Evolutionary conservation across 2,888 invertebrate species (phyloP), one percentile per base, ranked within the genome.

Genomic region (Tyria jacobaeae): DNA sequence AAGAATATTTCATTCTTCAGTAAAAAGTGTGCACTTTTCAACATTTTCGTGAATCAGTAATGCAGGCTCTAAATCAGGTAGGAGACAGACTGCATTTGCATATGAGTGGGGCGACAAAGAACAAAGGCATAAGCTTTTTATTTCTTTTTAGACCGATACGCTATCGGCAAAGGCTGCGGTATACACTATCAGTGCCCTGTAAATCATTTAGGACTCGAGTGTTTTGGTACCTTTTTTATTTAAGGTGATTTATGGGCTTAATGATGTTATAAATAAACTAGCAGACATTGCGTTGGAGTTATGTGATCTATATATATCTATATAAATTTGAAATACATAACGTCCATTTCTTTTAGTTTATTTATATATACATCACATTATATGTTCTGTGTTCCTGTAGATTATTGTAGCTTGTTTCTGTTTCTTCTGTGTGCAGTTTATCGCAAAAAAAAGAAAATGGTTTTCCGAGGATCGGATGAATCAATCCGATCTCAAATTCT

Each of bases 91-190:
- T 78, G 74, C 83, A 92, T 94, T 94, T 93, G 88, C 93, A 93
- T 94, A 88, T 84, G 87, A 88, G 84, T 86, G 84, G 87, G 88
- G 91, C 90, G 92, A 92, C 89, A 89, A 91, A 89, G 92, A 91
- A 93, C 92, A 93, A 93, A 91, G 90, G 89, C 73, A 70, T 65
- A 60, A 17, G 47, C 31, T 76, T 78, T 79, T 73, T 76, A 74
- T 75, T 78, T 62, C 64, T 77, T 85, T 85, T 82, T 79, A 71
- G 75, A 73, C 84, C 83, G 88, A 88, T 87, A 87, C 83, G 87
- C 82, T 89, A 89, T 92, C 91, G 84, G 79, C 81, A 82, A 86
- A 85, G 83, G 85, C 83, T 76, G 78, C 77, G 80, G 83, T 79
- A 84, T 85, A 81, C 77, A 76, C 85, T 90, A 89, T 88, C 88